Conservation (phyloP, 2,797 vertebrate species). For the Parauchenoglanis punctatus region DNA sequence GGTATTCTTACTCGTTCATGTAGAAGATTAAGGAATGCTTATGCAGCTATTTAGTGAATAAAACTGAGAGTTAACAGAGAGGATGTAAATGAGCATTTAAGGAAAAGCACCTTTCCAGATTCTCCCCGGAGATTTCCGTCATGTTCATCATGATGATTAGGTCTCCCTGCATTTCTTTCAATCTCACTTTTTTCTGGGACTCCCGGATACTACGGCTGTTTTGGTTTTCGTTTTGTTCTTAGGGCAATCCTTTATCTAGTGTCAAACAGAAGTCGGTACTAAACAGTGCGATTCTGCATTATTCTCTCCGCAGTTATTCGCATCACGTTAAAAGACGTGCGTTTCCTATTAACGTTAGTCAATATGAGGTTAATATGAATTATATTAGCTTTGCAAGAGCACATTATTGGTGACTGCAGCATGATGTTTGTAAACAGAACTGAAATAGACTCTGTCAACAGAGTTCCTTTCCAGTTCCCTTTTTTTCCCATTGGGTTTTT, state of each 20-base stretch:
- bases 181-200: background rate
- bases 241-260: background rate
- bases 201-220: background rate
- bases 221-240: conserved; percentile 30
- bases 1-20: background rate
- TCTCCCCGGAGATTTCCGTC: background rate
- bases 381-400: too few relatives aligned
- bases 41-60: background rate
- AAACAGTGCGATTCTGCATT: background rate
- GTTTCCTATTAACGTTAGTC: background rate
- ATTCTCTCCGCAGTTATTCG: background rate
- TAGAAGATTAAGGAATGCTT: background rate
- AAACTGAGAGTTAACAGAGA: background rate
- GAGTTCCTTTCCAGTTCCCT: conserved; percentile 18
- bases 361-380: background rate
- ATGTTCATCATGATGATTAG: background rate
- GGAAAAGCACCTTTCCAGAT: background rate
- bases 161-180: background rate
- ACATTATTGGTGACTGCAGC: background rate
- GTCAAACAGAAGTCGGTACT: too few relatives aligned
- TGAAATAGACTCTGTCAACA: background rate
- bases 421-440: conserved; percentile 6
- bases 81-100: background rate
- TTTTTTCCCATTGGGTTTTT: conserved; percentile 19
- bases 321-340: background rate